A percentile compares a stretch with the other conserved stretches of the same genome.
Evolutionary conservation across 2,888 invertebrate species (phyloP).

Genomic region (Metalampra italica): DNA sequence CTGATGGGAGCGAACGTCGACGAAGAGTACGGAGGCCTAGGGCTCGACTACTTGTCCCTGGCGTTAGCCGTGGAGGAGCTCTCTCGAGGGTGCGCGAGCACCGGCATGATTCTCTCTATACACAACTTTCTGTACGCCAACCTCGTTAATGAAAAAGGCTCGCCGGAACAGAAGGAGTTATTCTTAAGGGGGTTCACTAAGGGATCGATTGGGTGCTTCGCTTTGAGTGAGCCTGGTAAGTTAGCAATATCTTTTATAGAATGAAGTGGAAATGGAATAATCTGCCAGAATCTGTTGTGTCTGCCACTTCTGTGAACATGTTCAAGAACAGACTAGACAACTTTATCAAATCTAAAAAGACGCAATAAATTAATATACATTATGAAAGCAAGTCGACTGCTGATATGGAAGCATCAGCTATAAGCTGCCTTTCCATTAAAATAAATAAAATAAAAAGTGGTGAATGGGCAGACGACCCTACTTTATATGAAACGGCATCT

Average conservation of each 20-base stretch:
- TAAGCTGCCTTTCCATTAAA: no score
- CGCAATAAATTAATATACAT: no score
- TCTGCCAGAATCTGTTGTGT: no score
- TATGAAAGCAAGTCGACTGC: no score
- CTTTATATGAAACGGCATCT: no score
- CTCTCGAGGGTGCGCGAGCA: slow-evolving; percentile 86
- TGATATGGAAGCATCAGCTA: no score
- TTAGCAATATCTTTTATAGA: no score
- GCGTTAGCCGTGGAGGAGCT: slow-evolving; percentile 88
- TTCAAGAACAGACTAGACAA: no score
- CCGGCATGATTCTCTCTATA: slow-evolving; percentile 86
- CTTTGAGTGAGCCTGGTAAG: slow-evolving; percentile 86
- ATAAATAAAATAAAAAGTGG: background rate
- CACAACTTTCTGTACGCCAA: slow-evolving; percentile 88
- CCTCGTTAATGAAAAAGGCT: slow-evolving; percentile 82
- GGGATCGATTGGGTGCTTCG: slow-evolving; percentile 87
- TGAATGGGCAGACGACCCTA: no score
- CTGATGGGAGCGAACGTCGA: slow-evolving; percentile 83
- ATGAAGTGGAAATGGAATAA: background rate
- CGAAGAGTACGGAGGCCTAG: slow-evolving; percentile 83
- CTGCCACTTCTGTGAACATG: no score
- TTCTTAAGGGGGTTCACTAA: slow-evolving; percentile 80
- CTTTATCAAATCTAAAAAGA: no score
- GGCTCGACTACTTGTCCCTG: slow-evolving; percentile 83
- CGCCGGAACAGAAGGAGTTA: slow-evolving; percentile 80